These are phyloP conservation scores for Athene noctua DNA, from an alignment of 2,113 vertebrate genomes.

Conservation along the genomic window DNA sequence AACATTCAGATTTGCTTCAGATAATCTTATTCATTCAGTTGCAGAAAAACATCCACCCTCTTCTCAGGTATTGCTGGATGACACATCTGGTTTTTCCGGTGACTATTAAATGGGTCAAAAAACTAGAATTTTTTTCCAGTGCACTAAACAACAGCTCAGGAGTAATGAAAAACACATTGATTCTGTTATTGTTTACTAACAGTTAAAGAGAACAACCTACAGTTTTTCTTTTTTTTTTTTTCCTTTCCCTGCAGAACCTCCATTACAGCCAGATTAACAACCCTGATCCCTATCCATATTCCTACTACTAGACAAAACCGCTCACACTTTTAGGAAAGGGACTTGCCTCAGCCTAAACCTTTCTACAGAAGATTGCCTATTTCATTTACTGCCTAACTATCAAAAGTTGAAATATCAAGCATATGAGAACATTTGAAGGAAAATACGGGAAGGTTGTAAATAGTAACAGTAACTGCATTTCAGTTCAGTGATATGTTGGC, in stretches of 20 bases:
- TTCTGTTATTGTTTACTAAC: conserved; percentile 32
- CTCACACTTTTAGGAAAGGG: conserved; percentile 39
- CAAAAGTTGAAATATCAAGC: conserved; percentile 49
- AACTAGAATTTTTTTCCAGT: conserved; percentile 37
- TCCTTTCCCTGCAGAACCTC: not conserved
- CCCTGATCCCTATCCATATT: not conserved
- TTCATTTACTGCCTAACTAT: conserved; percentile 47
- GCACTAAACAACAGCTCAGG: conserved; percentile 20
- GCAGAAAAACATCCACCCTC: not conserved
- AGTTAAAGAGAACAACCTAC: conserved; percentile 30
- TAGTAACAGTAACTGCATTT: conserved; percentile 32
- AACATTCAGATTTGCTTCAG: conserved; percentile 22
- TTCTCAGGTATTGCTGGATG: conserved; percentile 31
- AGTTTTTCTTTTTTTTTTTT: not conserved
- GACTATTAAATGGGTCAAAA: conserved; percentile 43
- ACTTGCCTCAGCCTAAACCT: conserved; percentile 42
- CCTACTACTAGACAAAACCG: conserved; percentile 17
- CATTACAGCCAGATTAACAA: conserved; percentile 55
- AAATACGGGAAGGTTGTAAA: conserved; percentile 45
- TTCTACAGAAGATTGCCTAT: conserved; percentile 31
- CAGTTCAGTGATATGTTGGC: not conserved
- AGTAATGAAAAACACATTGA: conserved; percentile 29
- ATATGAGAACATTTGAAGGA: conserved; percentile 34
- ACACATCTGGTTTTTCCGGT: not conserved
- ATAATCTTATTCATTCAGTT: conserved; percentile 36